Base-by-base conservation (phyloP, 1,140 invertebrate species). In the Pentalonia nigronervosa region DNA sequence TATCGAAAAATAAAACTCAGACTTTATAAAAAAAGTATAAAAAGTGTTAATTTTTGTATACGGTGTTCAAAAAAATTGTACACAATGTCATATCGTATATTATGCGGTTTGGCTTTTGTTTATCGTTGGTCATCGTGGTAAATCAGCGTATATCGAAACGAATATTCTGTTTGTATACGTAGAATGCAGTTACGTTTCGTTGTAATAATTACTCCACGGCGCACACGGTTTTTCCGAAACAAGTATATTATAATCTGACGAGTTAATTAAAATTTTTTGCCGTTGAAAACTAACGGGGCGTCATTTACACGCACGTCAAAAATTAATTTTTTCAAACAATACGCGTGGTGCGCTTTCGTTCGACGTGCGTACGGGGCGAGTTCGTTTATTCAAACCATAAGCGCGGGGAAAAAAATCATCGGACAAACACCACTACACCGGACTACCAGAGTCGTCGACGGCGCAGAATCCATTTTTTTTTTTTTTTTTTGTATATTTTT, bases 271-370 rank as follows among this genome's bases (percentile, higher is more conserved):
- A 83, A 83, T 36, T 21, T 36, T 36, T 7, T 23, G 14, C 6
- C 6, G 34, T 36, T 36, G 8, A 36, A 83, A 83, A 36, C 17
- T 23, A 83, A 83, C 76, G 21, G 4, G 4, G 21, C 76, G 20
- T 83, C 83, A 41, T 41, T 41, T 84, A 25, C 11, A 84, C 23
- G 41, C 41, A 84, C 11, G 36, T 41, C 36, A 84, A 84, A 84
- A 84, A 36, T 84, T 84, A 84, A 83, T 36, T 83, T 83, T 83
- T 83, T 0, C 76, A 83, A 83, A 83, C 21, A 83, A 83, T 81
- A 36, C n/a, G 34, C 8, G 34, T n/a, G 9, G 20, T 34, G 30
- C 17, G 30, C 6, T 67, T 14, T n/a, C 11, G 30, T 76, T 76
- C 14, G 30, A 76, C 14, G n/a, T n/a, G n/a, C 60, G 30, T 76